These are phyloP conservation scores for Adineta ricciae DNA, from an alignment of 2,888 invertebrate species.

Conservation along the genomic window DNA sequence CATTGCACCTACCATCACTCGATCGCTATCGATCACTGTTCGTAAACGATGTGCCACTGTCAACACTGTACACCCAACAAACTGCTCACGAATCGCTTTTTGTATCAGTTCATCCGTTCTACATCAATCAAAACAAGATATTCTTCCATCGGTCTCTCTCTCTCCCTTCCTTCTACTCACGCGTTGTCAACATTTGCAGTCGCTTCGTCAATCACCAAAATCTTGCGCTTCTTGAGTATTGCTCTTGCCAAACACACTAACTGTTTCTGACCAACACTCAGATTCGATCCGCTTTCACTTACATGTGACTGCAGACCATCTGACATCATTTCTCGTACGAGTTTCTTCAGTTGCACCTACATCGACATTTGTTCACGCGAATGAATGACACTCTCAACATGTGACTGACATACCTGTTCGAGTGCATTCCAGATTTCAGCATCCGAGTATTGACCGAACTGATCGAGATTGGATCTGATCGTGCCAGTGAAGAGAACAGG, in stretches of 20 bases:
- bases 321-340: too few species aligned
- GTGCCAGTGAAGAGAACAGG: slow-evolving; percentile 48
- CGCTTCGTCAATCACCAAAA: slow-evolving; percentile 47
- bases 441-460: slow-evolving; percentile 41
- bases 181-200: slow-evolving; percentile 40
- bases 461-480: slow-evolving; percentile 48
- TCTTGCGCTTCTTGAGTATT: slow-evolving; percentile 44
- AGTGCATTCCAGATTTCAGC: too few species aligned
- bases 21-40: slow-evolving; percentile 81
- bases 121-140: slow-evolving; percentile 34
- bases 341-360: too few species aligned
- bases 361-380: not conserved
- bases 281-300: slow-evolving; percentile 38
- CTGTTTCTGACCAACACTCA: slow-evolving; percentile 49
- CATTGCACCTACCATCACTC: slow-evolving; percentile 72
- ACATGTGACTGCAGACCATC: too few species aligned
- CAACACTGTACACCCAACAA: slow-evolving; percentile 45
- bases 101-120: slow-evolving; percentile 40
- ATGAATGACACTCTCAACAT: too few species aligned
- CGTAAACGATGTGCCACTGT: slow-evolving; percentile 45
- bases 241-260: slow-evolving; percentile 47
- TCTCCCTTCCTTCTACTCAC: too few species aligned
- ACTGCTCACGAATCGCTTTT: slow-evolving; percentile 44
- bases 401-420: too few species aligned
- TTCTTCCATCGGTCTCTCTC: too few species aligned